Conservation (phyloP, 2,888 invertebrate genomes). For the Callyntrura guangdongensis region DNA sequence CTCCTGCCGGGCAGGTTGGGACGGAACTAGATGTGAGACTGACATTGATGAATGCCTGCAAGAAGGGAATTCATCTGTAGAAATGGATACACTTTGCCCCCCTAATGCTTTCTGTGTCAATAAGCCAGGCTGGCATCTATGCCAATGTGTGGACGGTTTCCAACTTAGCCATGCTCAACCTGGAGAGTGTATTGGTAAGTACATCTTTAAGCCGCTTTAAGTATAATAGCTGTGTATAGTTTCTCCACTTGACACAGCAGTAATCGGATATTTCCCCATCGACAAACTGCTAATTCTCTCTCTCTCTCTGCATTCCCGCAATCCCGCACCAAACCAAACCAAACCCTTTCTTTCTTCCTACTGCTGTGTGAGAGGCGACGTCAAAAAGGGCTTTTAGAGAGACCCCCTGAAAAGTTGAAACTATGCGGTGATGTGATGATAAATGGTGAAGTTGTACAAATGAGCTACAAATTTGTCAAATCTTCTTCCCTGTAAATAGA, state of each 20-base stretch:
- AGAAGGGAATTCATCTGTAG: conserved; percentile 87
- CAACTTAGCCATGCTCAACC: conserved; percentile 85
- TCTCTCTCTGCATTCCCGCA: no score
- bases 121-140: conserved; percentile 96
- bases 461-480: conserved; percentile 2
- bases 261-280: no score
- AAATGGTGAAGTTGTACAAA: background rate
- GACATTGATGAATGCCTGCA: conserved; percentile 93
- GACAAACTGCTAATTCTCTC: no score
- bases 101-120: conserved; percentile 93
- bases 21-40: conserved; percentile 93
- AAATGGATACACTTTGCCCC: conserved; percentile 88
- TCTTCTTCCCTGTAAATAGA: conserved; percentile 87
- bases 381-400: no score
- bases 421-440: background rate
- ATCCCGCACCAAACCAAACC: no score
- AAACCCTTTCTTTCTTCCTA: no score
- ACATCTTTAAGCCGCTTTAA: no score
- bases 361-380: no score
- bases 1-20: conserved; percentile 93
- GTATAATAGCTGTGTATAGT: no score
- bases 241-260: no score
- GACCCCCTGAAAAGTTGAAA: no score
- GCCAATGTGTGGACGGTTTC: conserved; percentile 93
- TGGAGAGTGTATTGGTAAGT: conserved; percentile 84